Evolutionary conservation across 2,888 invertebrate genomes (phyloP).

Genomic region (Athalia rosae): DNA sequence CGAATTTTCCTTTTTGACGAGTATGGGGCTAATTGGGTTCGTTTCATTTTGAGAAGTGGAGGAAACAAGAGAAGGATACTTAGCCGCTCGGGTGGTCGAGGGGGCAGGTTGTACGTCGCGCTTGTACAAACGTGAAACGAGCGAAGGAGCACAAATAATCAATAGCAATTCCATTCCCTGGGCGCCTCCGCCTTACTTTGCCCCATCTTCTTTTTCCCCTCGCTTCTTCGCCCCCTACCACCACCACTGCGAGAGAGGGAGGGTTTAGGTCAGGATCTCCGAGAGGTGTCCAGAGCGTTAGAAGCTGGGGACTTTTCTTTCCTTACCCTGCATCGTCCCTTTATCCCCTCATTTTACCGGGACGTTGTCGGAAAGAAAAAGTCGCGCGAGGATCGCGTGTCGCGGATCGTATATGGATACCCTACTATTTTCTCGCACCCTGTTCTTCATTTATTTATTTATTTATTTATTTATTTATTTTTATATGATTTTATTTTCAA

Average conservation of each 20-base stretch:
- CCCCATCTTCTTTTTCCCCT: not conserved
- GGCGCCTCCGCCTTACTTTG: not conserved
- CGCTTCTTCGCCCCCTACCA: not conserved
- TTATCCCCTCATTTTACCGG: too few relatives aligned
- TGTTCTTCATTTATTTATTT: too few relatives aligned
- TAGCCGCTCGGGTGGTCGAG: not conserved
- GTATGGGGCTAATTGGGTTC: constrained; percentile 32
- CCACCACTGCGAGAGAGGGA: not conserved
- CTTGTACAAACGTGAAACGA: not conserved
- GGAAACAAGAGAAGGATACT: constrained; percentile 38
- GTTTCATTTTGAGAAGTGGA: constrained; percentile 34
- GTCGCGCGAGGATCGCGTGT: too few relatives aligned
- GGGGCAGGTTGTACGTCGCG: not conserved
- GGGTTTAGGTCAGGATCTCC: too few relatives aligned
- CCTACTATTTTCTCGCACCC: too few relatives aligned
- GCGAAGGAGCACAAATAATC: constrained; percentile 20
- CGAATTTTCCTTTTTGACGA: not conserved
- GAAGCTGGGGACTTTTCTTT: too few relatives aligned
- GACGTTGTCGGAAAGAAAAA: too few relatives aligned
- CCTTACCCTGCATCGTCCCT: too few relatives aligned
- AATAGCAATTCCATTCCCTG: constrained; percentile 39
- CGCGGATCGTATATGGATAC: too few relatives aligned
- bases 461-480: too few relatives aligned
- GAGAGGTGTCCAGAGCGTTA: too few relatives aligned
- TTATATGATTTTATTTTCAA: too few relatives aligned